Percentiles rank a stretch among this genome's conserved stretches.
These are phyloP conservation scores for Platysteira castanea DNA, from an alignment of 2,113 vertebrate species.

Conservation along the genomic window DNA sequence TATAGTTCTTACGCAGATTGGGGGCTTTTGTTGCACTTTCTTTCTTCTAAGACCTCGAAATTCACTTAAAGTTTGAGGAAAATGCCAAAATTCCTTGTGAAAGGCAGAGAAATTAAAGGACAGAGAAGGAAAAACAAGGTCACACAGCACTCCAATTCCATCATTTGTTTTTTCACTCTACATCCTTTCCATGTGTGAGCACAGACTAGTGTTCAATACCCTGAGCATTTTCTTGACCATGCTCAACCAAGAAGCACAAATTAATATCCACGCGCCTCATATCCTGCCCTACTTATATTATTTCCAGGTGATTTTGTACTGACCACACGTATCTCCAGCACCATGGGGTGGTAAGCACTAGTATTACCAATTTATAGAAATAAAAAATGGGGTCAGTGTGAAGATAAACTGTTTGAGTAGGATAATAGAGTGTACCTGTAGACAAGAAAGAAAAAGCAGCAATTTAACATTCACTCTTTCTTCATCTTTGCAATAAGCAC, in stretches of 20 bases:
- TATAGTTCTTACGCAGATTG: neutral
- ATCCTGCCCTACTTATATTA: neutral
- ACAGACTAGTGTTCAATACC: neutral
- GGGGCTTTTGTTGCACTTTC: neutral
- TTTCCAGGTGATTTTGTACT: neutral
- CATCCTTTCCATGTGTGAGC: neutral
- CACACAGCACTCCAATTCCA: neutral
- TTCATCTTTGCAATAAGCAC: neutral
- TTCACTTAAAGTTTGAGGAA: neutral
- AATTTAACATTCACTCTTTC: neutral
- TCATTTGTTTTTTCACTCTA: neutral
- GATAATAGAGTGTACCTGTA: neutral
- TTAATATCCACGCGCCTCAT: accelerated
- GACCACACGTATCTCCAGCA: neutral
- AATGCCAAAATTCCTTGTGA: neutral
- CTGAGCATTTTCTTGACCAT: neutral
- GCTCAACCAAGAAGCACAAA: neutral
- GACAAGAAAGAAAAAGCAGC: neutral
- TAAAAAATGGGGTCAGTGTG: neutral
- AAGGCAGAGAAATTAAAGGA: neutral
- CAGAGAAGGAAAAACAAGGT: neutral
- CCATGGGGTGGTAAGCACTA: neutral
- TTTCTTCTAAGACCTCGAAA: neutral
- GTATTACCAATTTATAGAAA: neutral
- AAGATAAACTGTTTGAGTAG: neutral